These are phyloP conservation scores for Beaufortia kweichowensis DNA, from an alignment of 2,113 vertebrate genomes.

Conservation along the genomic window DNA sequence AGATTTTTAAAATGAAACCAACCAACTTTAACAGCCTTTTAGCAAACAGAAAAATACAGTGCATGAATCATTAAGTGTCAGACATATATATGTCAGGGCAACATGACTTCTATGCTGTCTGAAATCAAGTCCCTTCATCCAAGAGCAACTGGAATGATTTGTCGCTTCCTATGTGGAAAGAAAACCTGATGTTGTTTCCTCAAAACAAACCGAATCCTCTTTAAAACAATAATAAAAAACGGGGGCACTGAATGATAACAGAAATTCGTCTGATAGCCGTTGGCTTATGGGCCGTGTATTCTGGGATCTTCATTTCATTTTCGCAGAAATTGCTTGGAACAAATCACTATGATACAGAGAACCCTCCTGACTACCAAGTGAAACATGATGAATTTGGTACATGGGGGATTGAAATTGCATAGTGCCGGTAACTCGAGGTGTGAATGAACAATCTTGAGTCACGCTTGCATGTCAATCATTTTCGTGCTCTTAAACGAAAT, in stretches of 20 bases:
- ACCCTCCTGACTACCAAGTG: conserved; percentile 27
- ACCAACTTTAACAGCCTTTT: neutral
- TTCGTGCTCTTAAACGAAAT: conserved; percentile 26
- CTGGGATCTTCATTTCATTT: conserved; percentile 25
- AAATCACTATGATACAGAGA: conserved; percentile 35
- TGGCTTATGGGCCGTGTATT: conserved; percentile 35
- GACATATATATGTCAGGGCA: neutral
- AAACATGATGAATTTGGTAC: conserved; percentile 31
- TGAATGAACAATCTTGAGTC: conserved; percentile 6
- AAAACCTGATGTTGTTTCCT: neutral
- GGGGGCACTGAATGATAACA: conserved; percentile 23
- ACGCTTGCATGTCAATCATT: conserved; percentile 8
- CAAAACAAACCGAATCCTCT: conserved; percentile 25
- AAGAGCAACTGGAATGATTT: conserved; percentile 21
- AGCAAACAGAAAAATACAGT: neutral
- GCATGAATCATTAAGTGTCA: too few species aligned
- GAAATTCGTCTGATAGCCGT: conserved; percentile 27
- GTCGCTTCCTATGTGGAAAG: neutral
- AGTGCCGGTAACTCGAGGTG: neutral
- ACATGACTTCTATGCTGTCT: neutral
- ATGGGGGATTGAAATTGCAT: neutral
- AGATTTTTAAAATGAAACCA: neutral
- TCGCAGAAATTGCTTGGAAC: conserved; percentile 38
- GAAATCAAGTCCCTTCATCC: conserved; percentile 7
- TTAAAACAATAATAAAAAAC: conserved; percentile 19